Evolutionary conservation across 1,140 invertebrate genomes (phyloP), one percentile per base, ranked within the genome.

Genomic region (Scaptodrosophila lebanonensis): DNA sequence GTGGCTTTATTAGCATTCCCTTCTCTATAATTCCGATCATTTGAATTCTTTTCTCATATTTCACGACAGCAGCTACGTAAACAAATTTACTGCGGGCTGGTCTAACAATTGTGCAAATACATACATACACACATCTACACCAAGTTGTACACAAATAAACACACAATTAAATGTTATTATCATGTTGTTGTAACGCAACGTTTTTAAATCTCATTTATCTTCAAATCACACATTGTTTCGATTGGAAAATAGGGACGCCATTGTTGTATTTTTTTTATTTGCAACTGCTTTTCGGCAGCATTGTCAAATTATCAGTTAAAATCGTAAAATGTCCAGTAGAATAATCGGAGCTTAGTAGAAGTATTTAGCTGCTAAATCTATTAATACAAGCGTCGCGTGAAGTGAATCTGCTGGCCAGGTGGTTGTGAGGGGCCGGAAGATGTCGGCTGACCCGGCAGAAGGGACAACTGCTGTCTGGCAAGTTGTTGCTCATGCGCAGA

Each of bases 211-310:
- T n/a, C n/a, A n/a, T n/a, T n/a, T n/a, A n/a, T n/a, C n/a, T n/a
- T n/a, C n/a, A n/a, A n/a, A n/a, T n/a, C n/a, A n/a, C n/a, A n/a
- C n/a, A 33, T 17, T 35, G 7, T 11, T 9, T 65, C 20, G 35
- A 53, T 72, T 77, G 54, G 64, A 79, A 77, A 79, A 73, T 65
- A 77, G 73, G 73, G 73, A 77, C 73, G 73, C 75, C 73, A 79
- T 79, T 57, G 68, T 72, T 77, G 68, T 79, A 45, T 63, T 68
- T 66, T 45, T 52, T 73, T 65, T 77, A 77, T 77, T 79, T 50
- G 53, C 54, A 48, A 39, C 66, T 35, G 18, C 52, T 54, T 39
- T 22, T 42, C 45, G 40, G 56, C 56, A 69, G 64, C 64, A 17
- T 52, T 73, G 56, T 82, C 75, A 66, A 47, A 66, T 58, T 65